Evolutionary conservation across 2,113 vertebrate genomes (phyloP).

Genomic region (Edolisoma coerulescens): DNA sequence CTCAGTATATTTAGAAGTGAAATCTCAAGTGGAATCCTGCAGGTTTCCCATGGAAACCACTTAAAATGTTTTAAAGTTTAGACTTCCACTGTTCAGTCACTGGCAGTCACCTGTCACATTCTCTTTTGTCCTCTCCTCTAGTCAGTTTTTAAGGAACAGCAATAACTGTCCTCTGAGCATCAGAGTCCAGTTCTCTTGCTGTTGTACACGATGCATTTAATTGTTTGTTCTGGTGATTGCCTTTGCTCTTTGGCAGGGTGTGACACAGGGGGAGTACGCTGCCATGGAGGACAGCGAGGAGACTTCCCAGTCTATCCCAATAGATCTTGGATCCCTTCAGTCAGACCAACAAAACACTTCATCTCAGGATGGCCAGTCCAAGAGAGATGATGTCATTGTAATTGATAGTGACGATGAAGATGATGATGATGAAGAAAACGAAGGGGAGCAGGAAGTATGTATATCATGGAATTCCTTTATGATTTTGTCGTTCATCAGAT

Average conservation of each 20-base stretch:
- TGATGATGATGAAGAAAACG: conserved; percentile 90
- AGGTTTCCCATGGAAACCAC: neutral
- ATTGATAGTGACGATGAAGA: conserved; percentile 92
- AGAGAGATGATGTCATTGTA: conserved; percentile 88
- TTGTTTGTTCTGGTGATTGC: neutral
- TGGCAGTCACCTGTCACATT: neutral
- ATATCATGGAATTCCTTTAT: neutral
- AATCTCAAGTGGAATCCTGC: neutral
- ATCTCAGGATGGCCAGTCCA: conserved; percentile 74
- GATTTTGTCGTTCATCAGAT: neutral
- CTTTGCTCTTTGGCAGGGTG: conserved; percentile 66
- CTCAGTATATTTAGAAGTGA: neutral
- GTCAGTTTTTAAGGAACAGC: neutral
- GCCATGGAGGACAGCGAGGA: conserved; percentile 83
- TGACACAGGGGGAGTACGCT: conserved; percentile 83
- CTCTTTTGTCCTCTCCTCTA: neutral
- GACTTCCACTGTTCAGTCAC: neutral
- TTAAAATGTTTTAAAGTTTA: neutral
- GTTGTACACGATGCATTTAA: neutral
- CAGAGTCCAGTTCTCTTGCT: neutral
- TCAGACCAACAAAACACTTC: conserved; percentile 78
- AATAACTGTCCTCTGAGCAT: neutral
- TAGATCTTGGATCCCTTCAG: conserved; percentile 78
- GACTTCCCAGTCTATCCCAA: conserved; percentile 77
- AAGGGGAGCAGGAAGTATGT: conserved; percentile 81